Evolutionary conservation across 53 echinoderm and acorn worm species (phyloP).

Genomic region (Zoroaster sp.): DNA sequence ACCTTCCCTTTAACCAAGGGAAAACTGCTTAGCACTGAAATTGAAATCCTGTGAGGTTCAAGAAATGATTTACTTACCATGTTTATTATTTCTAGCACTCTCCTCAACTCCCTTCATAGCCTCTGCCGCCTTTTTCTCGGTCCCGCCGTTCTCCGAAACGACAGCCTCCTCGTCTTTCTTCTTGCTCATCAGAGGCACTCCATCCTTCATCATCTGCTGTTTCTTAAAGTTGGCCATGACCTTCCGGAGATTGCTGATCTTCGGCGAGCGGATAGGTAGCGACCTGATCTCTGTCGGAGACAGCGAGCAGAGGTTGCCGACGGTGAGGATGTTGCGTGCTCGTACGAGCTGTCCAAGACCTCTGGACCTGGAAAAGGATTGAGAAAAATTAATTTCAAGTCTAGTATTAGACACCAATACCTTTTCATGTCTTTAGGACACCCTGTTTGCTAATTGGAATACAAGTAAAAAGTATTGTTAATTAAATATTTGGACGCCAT

Average conservation of each 20-base stretch:
- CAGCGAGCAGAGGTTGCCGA: constrained; percentile 85
- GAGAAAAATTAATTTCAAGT: not conserved
- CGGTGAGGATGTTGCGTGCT: constrained; percentile 87
- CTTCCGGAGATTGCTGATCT: constrained; percentile 77
- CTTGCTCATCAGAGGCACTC: not conserved
- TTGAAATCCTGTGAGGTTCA: too few species aligned
- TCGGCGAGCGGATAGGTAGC: constrained; percentile 89
- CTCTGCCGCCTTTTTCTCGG: not conserved
- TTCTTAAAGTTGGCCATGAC: constrained; percentile 74
- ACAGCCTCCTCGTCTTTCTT: not conserved
- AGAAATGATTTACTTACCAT: not conserved
- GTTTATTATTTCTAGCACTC: not conserved
- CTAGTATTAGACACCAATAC: too few species aligned
- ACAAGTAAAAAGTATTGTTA: too few species aligned
- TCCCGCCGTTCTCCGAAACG: not conserved
- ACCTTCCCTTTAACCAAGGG: too few species aligned
- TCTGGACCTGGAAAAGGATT: constrained; percentile 60
- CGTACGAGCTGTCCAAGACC: constrained; percentile 91
- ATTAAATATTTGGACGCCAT: too few species aligned
- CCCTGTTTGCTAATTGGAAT: too few species aligned
- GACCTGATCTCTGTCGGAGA: constrained; percentile 84
- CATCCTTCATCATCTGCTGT: constrained; percentile 44
- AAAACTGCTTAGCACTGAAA: too few species aligned
- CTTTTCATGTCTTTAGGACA: too few species aligned
- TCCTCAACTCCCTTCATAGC: not conserved